Evolutionary conservation across 1,140 invertebrate species (phyloP).

Genomic region (Pogonus chalceus): DNA sequence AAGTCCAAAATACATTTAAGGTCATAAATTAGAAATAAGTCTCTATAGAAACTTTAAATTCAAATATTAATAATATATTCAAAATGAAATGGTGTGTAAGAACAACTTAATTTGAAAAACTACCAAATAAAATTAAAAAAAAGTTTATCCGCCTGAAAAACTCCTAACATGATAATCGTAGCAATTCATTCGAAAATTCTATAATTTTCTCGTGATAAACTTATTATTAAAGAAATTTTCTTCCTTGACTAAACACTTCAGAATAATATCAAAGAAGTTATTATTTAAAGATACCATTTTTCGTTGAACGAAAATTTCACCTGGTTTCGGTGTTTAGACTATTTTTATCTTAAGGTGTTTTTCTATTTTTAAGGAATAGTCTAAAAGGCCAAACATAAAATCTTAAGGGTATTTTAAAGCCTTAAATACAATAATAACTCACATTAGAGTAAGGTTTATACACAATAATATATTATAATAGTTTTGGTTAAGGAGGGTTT

Average conservation of each 20-base stretch:
- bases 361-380: not conserved
- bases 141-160: too few species aligned
- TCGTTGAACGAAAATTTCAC: not conserved
- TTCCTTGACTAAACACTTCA: not conserved
- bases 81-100: too few species aligned
- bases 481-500: slow-evolving; percentile 5
- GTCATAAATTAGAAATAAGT: too few species aligned
- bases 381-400: not conserved
- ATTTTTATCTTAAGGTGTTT: not conserved
- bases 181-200: not conserved
- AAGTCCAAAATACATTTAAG: too few species aligned
- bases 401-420: not conserved
- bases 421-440: slow-evolving; percentile 6
- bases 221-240: slow-evolving; percentile 1
- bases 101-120: too few species aligned
- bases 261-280: not conserved
- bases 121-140: too few species aligned
- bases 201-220: slow-evolving; percentile 5
- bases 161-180: too few species aligned
- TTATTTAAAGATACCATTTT: not conserved
- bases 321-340: not conserved
- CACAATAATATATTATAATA: slow-evolving; percentile 5
- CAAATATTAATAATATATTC: too few species aligned
- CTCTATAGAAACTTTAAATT: too few species aligned
- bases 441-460: slow-evolving; percentile 5